phyloP scores from a whole-genome alignment of 2,888 invertebrate genomes.

The Spilarctia lutea region DNA sequence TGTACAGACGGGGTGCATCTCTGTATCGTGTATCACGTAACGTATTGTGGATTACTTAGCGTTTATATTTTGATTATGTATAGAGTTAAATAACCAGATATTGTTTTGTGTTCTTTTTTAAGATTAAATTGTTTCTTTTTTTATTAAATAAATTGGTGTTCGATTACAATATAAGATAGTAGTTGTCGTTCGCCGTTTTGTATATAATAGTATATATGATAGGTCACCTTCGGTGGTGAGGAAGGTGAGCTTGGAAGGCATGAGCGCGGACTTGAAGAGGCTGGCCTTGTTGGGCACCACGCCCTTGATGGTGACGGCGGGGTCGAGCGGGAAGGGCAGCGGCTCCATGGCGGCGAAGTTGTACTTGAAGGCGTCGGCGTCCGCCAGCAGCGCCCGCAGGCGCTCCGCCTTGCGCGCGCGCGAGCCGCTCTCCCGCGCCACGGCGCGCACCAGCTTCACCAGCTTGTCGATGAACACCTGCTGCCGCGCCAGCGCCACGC shows the following conservation, averaged over 20 bases:
- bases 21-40: no score
- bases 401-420: conserved; percentile 96
- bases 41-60: no score
- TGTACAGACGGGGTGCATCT: no score
- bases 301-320: conserved; percentile 94
- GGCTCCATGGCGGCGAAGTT: conserved; percentile 97
- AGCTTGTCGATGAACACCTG: conserved; percentile 97
- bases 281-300: conserved; percentile 96
- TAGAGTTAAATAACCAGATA: no score
- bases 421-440: conserved; percentile 96
- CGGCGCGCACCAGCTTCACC: conserved; percentile 94
- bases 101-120: no score
- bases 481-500: conserved; percentile 93
- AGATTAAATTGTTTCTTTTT: no score
- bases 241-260: conserved; percentile 97
- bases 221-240: conserved; percentile 90
- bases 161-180: no score
- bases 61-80: no score
- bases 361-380: conserved; percentile 92
- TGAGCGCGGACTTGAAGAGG: conserved; percentile 98
- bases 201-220: no score
- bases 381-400: conserved; percentile 93
- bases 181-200: no score
- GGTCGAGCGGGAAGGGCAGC: conserved; percentile 97
- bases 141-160: no score